Evolutionary conservation across 2,113 vertebrate species (phyloP).

Genomic region (Gymnorhina tibicen): DNA sequence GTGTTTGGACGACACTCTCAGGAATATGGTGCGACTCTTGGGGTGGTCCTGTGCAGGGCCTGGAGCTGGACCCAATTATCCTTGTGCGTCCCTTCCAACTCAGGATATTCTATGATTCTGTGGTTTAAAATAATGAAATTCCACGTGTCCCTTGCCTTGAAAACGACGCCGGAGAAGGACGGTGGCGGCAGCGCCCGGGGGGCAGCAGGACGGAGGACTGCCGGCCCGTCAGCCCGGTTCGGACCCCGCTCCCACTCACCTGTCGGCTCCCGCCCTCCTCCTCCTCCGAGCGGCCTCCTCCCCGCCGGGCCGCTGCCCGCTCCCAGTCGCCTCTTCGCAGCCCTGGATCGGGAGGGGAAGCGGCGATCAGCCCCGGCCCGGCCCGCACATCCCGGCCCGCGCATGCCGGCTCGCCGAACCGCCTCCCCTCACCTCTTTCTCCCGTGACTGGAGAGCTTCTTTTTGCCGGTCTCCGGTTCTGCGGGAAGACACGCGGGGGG

Average conservation of each 20-base stretch:
- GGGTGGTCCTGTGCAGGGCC: too few relatives aligned
- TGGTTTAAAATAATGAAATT: accelerated
- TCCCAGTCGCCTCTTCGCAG: slow-evolving; percentile 66
- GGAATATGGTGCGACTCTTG: not conserved
- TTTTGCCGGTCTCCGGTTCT: slow-evolving; percentile 48
- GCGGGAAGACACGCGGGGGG: not conserved
- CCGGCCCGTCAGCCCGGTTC: too few relatives aligned
- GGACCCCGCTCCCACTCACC: not conserved
- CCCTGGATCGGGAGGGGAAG: slow-evolving; percentile 14
- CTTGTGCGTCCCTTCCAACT: not conserved
- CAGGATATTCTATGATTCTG: too few relatives aligned
- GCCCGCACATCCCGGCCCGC: slow-evolving; percentile 45
- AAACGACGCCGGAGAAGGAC: accelerated
- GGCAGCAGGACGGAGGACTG: accelerated
- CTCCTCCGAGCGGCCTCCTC: not conserved
- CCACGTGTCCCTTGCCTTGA: accelerated
- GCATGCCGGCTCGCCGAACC: slow-evolving; percentile 27
- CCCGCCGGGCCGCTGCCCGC: not conserved
- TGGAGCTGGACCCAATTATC: not conserved
- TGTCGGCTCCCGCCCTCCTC: not conserved
- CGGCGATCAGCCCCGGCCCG: not conserved
- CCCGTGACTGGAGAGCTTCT: slow-evolving; percentile 84
- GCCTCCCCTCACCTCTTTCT: slow-evolving; percentile 78
- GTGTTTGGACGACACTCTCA: not conserved
- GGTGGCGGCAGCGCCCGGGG: not conserved